These are phyloP conservation scores for Tachyglossus aculeatus DNA, from an alignment of 2,797 vertebrate species.

Conservation along the genomic window DNA sequence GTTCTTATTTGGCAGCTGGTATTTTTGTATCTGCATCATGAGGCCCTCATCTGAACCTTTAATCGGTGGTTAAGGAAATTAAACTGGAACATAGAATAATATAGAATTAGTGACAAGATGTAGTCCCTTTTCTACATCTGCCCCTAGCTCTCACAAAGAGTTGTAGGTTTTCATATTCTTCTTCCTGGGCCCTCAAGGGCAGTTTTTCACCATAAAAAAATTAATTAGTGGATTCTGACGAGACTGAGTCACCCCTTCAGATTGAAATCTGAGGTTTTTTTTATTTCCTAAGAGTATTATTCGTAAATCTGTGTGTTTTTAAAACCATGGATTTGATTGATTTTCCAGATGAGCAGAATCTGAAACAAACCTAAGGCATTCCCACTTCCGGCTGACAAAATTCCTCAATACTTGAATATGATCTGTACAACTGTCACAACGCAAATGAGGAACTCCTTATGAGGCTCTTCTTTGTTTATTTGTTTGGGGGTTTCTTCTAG, in stretches of 20 bases:
- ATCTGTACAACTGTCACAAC: too few relatives aligned
- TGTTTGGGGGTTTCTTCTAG: too few relatives aligned
- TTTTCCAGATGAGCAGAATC: too few relatives aligned
- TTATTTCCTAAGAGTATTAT: too few relatives aligned
- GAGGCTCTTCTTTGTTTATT: too few relatives aligned
- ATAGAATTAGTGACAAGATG: slow-evolving; percentile 27
- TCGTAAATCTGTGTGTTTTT: too few relatives aligned
- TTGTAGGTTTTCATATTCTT: slow-evolving; percentile 23
- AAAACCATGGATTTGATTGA: too few relatives aligned
- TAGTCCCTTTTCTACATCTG: slow-evolving; percentile 20
- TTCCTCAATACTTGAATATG: too few relatives aligned
- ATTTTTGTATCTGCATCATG: neutral
- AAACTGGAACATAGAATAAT: slow-evolving; percentile 35
- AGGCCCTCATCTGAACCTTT: slow-evolving; percentile 18
- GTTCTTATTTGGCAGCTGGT: slow-evolving; percentile 3
- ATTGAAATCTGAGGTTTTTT: neutral
- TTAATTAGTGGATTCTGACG: neutral
- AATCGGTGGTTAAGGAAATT: slow-evolving; percentile 43
- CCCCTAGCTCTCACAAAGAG: slow-evolving; percentile 26
- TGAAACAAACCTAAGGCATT: too few relatives aligned
- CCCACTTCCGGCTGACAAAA: too few relatives aligned
- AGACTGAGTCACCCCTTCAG: slow-evolving; percentile 1
- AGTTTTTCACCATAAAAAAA: neutral
- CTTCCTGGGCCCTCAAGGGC: neutral
- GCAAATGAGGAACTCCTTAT: too few relatives aligned